These are phyloP conservation scores for Pelusios castaneus DNA, from an alignment of 2,113 vertebrate genomes.

Conservation along the genomic window DNA sequence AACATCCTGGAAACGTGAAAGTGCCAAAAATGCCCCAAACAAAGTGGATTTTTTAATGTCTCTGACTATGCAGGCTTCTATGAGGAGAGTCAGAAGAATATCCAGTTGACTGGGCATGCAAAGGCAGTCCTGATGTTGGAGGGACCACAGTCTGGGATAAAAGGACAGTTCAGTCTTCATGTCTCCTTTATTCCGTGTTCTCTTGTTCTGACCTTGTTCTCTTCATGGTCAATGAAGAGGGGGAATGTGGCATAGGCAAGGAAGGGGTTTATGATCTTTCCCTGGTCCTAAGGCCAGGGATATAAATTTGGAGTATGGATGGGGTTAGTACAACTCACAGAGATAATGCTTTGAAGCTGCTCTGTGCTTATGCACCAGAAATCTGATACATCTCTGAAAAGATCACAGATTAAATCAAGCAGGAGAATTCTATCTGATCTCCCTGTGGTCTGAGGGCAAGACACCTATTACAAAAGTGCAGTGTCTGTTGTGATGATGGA, in stretches of 20 bases:
- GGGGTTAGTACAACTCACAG: neutral
- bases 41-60: too few species aligned
- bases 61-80: too few species aligned
- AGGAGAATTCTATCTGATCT: neutral
- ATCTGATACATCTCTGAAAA: neutral
- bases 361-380: neutral
- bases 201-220: too few species aligned
- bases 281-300: neutral
- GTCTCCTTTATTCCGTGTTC: too few species aligned
- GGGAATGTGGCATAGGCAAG: neutral
- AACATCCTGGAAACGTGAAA: too few species aligned
- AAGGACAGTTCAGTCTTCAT: neutral
- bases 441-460: neutral
- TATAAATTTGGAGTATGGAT: neutral
- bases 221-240: neutral
- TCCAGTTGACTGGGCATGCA: neutral
- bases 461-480: too few species aligned
- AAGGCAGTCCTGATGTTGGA: constrained; percentile 16
- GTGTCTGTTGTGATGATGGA: too few species aligned
- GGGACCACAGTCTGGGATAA: neutral
- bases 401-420: neutral
- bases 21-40: too few species aligned
- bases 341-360: neutral
- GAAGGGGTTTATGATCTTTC: neutral
- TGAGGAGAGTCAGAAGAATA: neutral